These are phyloP conservation scores for Sebastolobus altivelis DNA, from an alignment of 2,797 vertebrate genomes.

Conservation along the genomic window DNA sequence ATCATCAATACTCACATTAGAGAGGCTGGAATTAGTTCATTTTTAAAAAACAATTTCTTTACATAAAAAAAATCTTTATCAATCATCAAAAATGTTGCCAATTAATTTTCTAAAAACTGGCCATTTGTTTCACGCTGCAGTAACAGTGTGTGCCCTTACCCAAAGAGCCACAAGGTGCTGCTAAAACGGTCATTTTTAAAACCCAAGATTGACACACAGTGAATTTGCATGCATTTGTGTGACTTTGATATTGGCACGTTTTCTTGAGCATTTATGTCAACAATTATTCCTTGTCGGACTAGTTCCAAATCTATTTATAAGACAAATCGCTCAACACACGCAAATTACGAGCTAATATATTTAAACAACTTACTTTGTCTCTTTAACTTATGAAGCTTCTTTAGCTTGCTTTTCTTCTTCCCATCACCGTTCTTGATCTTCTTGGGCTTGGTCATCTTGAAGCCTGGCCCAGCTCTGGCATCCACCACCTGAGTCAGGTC, in stretches of 20 bases:
- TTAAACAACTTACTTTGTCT: constrained; percentile 84
- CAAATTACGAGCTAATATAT: background rate
- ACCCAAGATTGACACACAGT: background rate
- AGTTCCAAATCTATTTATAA: background rate
- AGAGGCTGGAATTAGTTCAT: background rate
- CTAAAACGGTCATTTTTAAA: constrained; percentile 18
- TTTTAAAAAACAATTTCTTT: background rate
- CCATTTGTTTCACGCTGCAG: background rate
- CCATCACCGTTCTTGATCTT: constrained; percentile 87
- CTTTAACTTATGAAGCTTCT: constrained; percentile 87
- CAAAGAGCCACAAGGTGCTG: constrained; percentile 55
- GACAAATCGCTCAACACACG: background rate
- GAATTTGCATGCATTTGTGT: background rate
- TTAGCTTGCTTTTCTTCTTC: constrained; percentile 88
- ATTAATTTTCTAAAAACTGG: background rate
- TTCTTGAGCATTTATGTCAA: background rate
- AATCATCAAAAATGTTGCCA: background rate
- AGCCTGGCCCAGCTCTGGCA: constrained; percentile 89
- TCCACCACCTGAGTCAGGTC: constrained; percentile 85
- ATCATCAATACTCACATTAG: background rate
- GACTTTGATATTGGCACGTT: background rate
- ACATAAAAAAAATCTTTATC: background rate
- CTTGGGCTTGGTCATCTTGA: constrained; percentile 89
- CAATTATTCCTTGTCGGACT: background rate
- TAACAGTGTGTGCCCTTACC: background rate